Evolutionary conservation across 2,888 invertebrate genomes (phyloP).

Genomic region (Scaptomyza polygonia): DNA sequence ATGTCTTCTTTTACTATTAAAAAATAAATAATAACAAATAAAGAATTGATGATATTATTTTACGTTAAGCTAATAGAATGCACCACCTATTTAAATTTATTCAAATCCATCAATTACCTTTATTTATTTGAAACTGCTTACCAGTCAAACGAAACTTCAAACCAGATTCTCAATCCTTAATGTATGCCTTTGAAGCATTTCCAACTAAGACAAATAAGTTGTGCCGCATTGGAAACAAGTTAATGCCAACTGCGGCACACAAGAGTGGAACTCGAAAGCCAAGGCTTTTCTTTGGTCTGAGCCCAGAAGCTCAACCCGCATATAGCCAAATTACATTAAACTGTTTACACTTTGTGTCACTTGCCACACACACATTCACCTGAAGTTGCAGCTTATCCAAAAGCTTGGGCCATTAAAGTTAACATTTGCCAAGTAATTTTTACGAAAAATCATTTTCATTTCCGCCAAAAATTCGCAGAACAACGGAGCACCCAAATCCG

Average conservation of each 20-base stretch:
- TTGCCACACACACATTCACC: slow-evolving; percentile 19
- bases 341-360: slow-evolving; percentile 60
- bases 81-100: too few relatives aligned
- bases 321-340: slow-evolving; percentile 58
- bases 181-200: slow-evolving; percentile 30
- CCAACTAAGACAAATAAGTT: slow-evolving; percentile 37
- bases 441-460: slow-evolving; percentile 64
- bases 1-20: too few relatives aligned
- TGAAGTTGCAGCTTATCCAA: slow-evolving; percentile 13
- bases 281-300: background rate
- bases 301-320: slow-evolving; percentile 23
- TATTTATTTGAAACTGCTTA: background rate
- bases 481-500: background rate
- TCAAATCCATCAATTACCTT: background rate
- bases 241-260: slow-evolving; percentile 18
- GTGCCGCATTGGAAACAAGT: slow-evolving; percentile 27
- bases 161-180: background rate
- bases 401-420: slow-evolving; percentile 34
- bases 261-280: slow-evolving; percentile 5
- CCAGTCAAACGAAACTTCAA: background rate
- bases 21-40: too few relatives aligned
- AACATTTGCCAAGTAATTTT: slow-evolving; percentile 61
- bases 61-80: background rate
- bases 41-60: too few relatives aligned
- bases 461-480: slow-evolving; percentile 32